These are phyloP conservation scores for Mystacornis crossleyi DNA, from an alignment of 2,113 vertebrate genomes.

Conservation along the genomic window DNA sequence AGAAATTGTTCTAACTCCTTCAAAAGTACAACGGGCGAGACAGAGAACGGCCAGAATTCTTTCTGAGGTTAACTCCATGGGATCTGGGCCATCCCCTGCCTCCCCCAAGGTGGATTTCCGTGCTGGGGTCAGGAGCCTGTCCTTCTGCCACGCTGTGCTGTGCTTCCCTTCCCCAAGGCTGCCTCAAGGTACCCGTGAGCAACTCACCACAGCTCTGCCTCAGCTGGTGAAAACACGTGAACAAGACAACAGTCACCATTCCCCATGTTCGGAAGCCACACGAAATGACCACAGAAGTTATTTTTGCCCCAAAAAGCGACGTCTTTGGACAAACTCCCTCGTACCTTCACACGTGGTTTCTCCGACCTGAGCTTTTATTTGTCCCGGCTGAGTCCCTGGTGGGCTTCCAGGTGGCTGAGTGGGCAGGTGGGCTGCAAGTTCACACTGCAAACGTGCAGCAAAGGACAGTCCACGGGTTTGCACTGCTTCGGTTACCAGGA, in stretches of 20 bases:
- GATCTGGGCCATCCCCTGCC: not conserved
- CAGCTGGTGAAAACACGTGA: fast-evolving
- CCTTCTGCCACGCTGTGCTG: not conserved
- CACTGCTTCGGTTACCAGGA: slow-evolving; percentile 46
- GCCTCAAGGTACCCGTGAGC: not conserved
- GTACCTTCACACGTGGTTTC: not conserved
- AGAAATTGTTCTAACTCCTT: not conserved
- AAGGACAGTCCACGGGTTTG: slow-evolving; percentile 21
- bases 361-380: not conserved
- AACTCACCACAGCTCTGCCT: not conserved
- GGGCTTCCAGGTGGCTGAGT: slow-evolving; percentile 13
- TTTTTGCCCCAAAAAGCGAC: not conserved
- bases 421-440: slow-evolving; percentile 29
- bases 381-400: slow-evolving; percentile 17
- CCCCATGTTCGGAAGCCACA: not conserved
- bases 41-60: not conserved
- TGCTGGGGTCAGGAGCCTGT: not conserved
- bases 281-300: not conserved
- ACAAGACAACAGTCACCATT: not conserved
- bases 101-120: not conserved
- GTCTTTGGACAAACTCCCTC: not conserved
- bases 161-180: not conserved
- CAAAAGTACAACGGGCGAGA: not conserved
- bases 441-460: not conserved
- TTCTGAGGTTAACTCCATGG: not conserved